Evolutionary conservation across 2,888 invertebrate genomes (phyloP), one percentile per base, ranked within the genome.

Genomic region (Pseudococcus jackbeardsleyi): DNA sequence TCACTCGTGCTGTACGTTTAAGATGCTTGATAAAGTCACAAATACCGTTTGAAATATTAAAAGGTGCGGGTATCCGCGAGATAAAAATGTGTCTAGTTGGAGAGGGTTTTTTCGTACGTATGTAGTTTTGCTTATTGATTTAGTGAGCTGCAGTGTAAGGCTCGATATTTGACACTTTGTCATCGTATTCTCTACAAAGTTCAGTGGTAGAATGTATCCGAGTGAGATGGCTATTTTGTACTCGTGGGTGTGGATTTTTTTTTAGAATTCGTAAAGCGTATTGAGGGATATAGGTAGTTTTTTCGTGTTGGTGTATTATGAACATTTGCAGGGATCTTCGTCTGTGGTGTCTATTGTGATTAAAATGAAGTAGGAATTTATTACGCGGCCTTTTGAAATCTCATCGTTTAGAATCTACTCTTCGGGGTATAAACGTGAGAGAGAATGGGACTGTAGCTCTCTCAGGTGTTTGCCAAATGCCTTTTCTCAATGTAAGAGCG

Each of bases 281-380:
- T 54, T 0, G 1, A 59, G 6, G 9, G 0, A 0, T 59, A 59
- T 59, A 59, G 26, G 26, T 33, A 33, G 1, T 59, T 59, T 6
- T 59, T 59, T 19, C 59, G n/a, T 8, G 59, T 19, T 0, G 0
- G 59, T n/a, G 19, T 59, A 59, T 59, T 19, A 59, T 59, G 19
- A 59, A 59, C 59, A n/a, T 59, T 59, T 19, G 59, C 59, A 59
- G 59, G 19, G 19, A 19, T 19, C 6, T 59, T 59, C 59, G 19
- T 59, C 19, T 8, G 19, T 59, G 59, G n/a, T 19, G 59, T 59
- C 59, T 19, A 59, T 59, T 59, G 59, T 59, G 59, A 59, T 59
- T 59, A 59, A 59, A 59, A 59, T 59, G 59, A 59, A 59, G 59
- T 59, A 59, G 26, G 59, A 59, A 59, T 59, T 59, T 59, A 59